These are phyloP conservation scores for Tenodera sinensis DNA, from an alignment of 2,888 invertebrate species.

Conservation along the genomic window DNA sequence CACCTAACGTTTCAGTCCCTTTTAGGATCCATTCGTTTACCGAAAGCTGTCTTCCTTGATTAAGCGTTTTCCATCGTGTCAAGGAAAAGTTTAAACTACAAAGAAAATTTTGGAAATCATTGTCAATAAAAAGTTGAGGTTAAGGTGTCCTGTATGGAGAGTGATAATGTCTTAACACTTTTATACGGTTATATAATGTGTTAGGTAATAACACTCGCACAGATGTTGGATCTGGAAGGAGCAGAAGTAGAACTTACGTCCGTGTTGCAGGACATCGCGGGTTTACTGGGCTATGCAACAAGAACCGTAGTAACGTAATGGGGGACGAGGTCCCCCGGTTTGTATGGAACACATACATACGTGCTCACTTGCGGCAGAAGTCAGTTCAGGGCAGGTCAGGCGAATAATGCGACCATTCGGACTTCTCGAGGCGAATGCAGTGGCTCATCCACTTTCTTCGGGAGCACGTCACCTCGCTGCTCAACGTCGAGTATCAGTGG, in stretches of 20 bases:
- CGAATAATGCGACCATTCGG: slow-evolving; percentile 17
- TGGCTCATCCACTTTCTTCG: not conserved
- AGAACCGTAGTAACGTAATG: not conserved
- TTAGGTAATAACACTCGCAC: too few relatives aligned
- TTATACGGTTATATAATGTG: too few relatives aligned
- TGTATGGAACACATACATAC: not conserved
- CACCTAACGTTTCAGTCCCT: too few relatives aligned
- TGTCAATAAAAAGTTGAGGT: too few relatives aligned
- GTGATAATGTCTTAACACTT: too few relatives aligned
- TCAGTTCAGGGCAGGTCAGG: slow-evolving; percentile 21
- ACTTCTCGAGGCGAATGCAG: slow-evolving; percentile 16
- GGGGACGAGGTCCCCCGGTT: not conserved
- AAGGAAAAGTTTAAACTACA: too few relatives aligned
- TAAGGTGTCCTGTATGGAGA: too few relatives aligned
- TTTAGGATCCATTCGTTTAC: too few relatives aligned
- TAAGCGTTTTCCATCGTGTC: too few relatives aligned
- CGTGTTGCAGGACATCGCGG: not conserved
- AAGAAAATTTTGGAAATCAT: too few relatives aligned
- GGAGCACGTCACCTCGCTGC: not conserved
- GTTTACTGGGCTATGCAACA: not conserved
- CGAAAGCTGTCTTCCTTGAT: too few relatives aligned
- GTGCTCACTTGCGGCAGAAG: not conserved
- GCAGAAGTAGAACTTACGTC: not conserved
- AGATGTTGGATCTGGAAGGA: too few relatives aligned
- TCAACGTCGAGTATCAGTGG: not conserved